These are phyloP conservation scores for Ooceraea biroi DNA, from an alignment of 1,140 invertebrate genomes.

Conservation along the genomic window DNA sequence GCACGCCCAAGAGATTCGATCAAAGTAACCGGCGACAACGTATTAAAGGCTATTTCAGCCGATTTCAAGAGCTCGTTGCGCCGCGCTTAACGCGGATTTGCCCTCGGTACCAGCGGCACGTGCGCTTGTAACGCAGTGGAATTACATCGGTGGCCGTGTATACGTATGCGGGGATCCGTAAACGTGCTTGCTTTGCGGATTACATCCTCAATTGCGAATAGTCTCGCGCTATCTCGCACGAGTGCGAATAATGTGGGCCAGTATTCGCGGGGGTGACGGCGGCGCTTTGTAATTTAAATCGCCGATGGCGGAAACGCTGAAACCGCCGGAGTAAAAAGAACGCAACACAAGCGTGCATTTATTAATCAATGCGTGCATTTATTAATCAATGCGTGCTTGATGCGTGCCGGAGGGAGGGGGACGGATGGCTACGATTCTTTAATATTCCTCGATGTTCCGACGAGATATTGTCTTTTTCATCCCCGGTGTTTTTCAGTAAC, in stretches of 20 bases:
- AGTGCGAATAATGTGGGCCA: constrained; percentile 21
- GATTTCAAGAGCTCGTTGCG: constrained; percentile 41
- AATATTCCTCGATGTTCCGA: constrained; percentile 1
- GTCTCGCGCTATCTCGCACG: constrained; percentile 26
- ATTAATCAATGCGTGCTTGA: background rate
- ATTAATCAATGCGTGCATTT: too few species aligned
- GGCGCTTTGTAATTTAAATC: constrained; percentile 57
- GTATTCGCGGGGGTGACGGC: too few species aligned
- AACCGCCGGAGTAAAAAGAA: constrained; percentile 25
- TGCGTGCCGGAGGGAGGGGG: background rate
- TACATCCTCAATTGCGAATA: constrained; percentile 38
- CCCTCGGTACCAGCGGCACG: background rate
- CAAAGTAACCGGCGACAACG: constrained; percentile 26
- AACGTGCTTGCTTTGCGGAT: constrained; percentile 49
- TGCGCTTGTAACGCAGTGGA: constrained; percentile 6
- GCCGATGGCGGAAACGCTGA: constrained; percentile 33
- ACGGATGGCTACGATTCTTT: constrained; percentile 23
- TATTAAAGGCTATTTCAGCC: constrained; percentile 43
- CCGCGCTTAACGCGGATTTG: constrained; percentile 44
- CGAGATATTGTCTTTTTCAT: constrained; percentile 14
- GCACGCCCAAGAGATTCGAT: constrained; percentile 31
- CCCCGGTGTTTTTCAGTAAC: too few species aligned
- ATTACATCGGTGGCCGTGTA: constrained; percentile 22
- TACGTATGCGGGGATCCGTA: constrained; percentile 2
- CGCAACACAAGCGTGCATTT: constrained; percentile 31